phyloP scores from a whole-genome alignment of 2,888 invertebrate species.

The Zelleria hepariella region DNA sequence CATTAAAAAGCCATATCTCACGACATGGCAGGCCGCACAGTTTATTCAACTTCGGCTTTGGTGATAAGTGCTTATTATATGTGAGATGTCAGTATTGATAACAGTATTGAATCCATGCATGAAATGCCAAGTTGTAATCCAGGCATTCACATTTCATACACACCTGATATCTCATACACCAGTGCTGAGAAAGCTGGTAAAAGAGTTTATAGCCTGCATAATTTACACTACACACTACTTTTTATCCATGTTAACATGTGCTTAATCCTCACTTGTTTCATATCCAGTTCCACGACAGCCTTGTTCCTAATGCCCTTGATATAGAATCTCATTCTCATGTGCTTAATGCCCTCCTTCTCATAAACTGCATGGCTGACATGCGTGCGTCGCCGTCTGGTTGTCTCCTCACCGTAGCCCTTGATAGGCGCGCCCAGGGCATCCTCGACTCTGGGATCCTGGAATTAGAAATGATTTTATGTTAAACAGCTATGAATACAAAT shows the following conservation, averaged over 20 bases:
- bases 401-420: slow-evolving; percentile 91
- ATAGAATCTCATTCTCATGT: slow-evolving; percentile 92
- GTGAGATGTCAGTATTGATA: too few relatives aligned
- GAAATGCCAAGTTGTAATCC: too few relatives aligned
- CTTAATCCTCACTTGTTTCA: slow-evolving; percentile 76
- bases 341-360: slow-evolving; percentile 80
- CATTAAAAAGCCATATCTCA: too few relatives aligned
- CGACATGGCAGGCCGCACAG: too few relatives aligned
- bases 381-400: slow-evolving; percentile 83
- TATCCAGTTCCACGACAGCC: slow-evolving; percentile 89
- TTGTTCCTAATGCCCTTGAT: slow-evolving; percentile 86
- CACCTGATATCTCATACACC: too few relatives aligned
- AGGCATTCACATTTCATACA: too few relatives aligned
- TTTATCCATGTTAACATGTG: slow-evolving; percentile 7
- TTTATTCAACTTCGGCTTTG: too few relatives aligned
- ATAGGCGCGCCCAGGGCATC: slow-evolving; percentile 92
- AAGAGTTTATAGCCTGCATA: too few relatives aligned
- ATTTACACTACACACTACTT: too few relatives aligned
- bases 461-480: slow-evolving; percentile 8
- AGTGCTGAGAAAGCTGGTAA: too few relatives aligned
- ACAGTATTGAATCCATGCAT: too few relatives aligned
- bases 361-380: slow-evolving; percentile 87
- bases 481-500: background rate
- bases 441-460: slow-evolving; percentile 78
- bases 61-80: too few relatives aligned